Evolutionary conservation across 2,888 invertebrate species (phyloP).

Genomic region (Tigriopus californicus): DNA sequence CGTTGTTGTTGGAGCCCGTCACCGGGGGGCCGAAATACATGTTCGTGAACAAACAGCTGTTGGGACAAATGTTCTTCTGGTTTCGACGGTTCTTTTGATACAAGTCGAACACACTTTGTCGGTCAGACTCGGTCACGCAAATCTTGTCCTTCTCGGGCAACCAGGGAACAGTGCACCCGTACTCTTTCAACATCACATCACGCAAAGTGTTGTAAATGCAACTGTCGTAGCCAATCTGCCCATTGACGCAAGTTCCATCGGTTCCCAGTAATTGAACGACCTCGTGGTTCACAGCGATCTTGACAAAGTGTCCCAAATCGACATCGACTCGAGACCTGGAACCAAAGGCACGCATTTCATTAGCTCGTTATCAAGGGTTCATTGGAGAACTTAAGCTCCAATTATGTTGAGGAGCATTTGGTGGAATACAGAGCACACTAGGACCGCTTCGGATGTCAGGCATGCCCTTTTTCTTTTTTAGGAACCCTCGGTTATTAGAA

Average conservation of each 20-base stretch:
- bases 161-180: not conserved
- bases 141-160: not conserved
- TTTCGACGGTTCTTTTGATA: constrained; percentile 3
- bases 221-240: not conserved
- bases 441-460: too few species aligned
- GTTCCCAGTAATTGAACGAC: not conserved
- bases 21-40: constrained; percentile 7
- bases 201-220: not conserved
- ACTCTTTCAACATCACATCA: not conserved
- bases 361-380: too few species aligned
- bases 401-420: too few species aligned
- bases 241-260: not conserved
- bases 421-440: too few species aligned
- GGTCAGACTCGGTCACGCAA: not conserved
- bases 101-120: not conserved
- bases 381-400: too few species aligned
- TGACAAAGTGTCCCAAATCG: not conserved
- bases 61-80: constrained; percentile 5
- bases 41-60: not conserved
- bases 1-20: not conserved
- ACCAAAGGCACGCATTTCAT: too few species aligned
- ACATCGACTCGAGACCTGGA: constrained; percentile 3
- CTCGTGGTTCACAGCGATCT: constrained; percentile 1
- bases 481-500: too few species aligned
- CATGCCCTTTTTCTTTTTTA: not conserved